A percentile compares a stretch with the other conserved stretches of the same genome.
These are phyloP conservation scores for Theristicus caerulescens DNA, from an alignment of 2,113 vertebrate species.

Conservation along the genomic window DNA sequence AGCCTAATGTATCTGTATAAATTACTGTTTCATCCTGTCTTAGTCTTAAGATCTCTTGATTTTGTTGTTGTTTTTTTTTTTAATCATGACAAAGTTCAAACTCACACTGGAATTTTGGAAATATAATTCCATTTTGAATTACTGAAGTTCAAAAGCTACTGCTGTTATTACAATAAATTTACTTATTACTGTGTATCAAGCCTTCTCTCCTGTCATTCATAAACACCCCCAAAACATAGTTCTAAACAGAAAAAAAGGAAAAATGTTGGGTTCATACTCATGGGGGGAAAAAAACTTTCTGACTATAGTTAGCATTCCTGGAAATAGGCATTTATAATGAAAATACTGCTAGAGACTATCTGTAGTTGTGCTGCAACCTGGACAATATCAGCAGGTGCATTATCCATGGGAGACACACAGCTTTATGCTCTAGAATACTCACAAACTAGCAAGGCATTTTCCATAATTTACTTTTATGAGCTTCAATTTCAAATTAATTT, in stretches of 20 bases:
- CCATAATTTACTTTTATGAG: constrained; percentile 65
- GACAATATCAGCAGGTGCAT: not conserved
- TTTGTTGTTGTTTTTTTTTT: not conserved
- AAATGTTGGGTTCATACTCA: not conserved
- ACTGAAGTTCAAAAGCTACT: not conserved
- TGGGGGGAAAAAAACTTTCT: rapidly evolving
- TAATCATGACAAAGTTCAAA: not conserved
- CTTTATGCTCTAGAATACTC: not conserved
- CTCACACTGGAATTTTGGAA: not conserved
- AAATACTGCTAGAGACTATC: not conserved
- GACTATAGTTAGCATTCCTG: not conserved
- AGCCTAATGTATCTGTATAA: not conserved
- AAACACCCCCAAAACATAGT: not conserved
- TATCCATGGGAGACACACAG: not conserved
- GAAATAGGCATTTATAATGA: not conserved
- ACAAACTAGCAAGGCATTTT: constrained; percentile 19
- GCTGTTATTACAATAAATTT: not conserved
- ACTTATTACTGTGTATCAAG: not conserved
- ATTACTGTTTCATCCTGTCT: not conserved
- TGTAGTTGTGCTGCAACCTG: not conserved
- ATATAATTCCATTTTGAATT: not conserved
- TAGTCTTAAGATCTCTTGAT: not conserved
- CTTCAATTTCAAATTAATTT: constrained; percentile 65
- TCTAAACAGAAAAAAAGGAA: not conserved
- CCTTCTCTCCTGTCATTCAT: not conserved